Conservation (phyloP, 1,140 invertebrate genomes). For the Lepidurus packardi region DNA sequence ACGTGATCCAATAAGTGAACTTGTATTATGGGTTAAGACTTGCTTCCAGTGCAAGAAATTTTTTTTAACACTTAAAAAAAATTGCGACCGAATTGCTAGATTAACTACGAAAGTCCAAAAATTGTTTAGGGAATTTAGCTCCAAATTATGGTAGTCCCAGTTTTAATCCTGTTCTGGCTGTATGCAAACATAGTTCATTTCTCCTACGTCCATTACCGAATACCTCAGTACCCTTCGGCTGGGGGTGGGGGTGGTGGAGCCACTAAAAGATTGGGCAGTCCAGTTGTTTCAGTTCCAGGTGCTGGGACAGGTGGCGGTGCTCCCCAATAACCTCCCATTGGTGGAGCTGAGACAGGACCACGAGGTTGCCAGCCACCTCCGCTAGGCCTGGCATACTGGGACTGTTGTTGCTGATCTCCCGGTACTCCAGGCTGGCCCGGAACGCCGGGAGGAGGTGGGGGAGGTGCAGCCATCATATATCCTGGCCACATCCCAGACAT, state of each 20-base stretch:
- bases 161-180: no score
- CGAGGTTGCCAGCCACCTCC: background rate
- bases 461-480: conserved; percentile 36
- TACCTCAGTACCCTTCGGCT: background rate
- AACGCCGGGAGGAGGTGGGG: conserved; percentile 37
- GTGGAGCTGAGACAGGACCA: background rate
- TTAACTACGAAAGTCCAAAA: background rate
- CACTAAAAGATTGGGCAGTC: background rate
- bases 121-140: background rate
- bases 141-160: background rate
- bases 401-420: background rate
- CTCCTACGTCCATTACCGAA: no score
- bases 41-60: background rate
- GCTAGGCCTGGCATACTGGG: background rate
- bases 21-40: background rate
- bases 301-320: conserved; percentile 4
- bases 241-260: conserved; percentile 1
- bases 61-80: background rate
- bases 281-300: background rate
- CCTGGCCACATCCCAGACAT: conserved; percentile 40
- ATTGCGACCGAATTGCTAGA: background rate
- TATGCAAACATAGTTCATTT: no score
- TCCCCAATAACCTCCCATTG: background rate
- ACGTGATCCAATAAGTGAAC: background rate
- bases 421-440: conserved; percentile 30